These are phyloP conservation scores for Drosophila algonquin DNA, from an alignment of 2,888 invertebrate species.

Conservation along the genomic window DNA sequence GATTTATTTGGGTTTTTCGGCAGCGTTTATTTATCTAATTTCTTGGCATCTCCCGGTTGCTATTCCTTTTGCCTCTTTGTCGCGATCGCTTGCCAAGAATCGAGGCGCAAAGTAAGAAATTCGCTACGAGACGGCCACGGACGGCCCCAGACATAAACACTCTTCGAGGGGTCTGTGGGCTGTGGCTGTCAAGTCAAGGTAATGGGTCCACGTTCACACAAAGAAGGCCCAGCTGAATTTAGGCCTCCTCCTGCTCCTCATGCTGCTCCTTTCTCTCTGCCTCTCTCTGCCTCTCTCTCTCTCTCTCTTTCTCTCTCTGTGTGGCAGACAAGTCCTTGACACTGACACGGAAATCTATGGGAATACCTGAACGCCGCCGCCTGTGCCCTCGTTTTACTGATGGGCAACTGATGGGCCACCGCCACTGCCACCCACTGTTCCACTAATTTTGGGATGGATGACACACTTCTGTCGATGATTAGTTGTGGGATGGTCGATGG, in stretches of 20 bases:
- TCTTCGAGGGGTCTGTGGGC: slow-evolving; percentile 27
- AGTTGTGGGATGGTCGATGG: slow-evolving; percentile 21
- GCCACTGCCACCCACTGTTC: not conserved
- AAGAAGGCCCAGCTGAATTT: slow-evolving; percentile 27
- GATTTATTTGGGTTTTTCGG: slow-evolving; percentile 64
- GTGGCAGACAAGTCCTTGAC: slow-evolving; percentile 59
- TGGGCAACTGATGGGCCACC: too few relatives aligned
- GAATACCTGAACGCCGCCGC: slow-evolving; percentile 9
- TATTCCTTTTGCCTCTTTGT: slow-evolving; percentile 47
- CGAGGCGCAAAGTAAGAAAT: slow-evolving; percentile 64
- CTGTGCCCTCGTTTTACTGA: not conserved
- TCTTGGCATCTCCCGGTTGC: slow-evolving; percentile 41
- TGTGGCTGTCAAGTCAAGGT: slow-evolving; percentile 50
- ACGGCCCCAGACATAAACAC: slow-evolving; percentile 64
- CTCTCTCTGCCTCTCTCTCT: too few relatives aligned
- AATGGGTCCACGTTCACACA: slow-evolving; percentile 15
- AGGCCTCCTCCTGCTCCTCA: slow-evolving; percentile 3
- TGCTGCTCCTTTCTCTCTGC: too few relatives aligned
- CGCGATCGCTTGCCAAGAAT: slow-evolving; percentile 69
- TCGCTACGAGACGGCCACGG: slow-evolving; percentile 18
- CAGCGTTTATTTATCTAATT: slow-evolving; percentile 75
- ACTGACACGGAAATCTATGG: slow-evolving; percentile 56
- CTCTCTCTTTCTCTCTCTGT: not conserved
- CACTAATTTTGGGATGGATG: slow-evolving; percentile 17
- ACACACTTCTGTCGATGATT: slow-evolving; percentile 45